Conservation (phyloP, 2,888 invertebrate species). For the Gryllus longicercus region DNA sequence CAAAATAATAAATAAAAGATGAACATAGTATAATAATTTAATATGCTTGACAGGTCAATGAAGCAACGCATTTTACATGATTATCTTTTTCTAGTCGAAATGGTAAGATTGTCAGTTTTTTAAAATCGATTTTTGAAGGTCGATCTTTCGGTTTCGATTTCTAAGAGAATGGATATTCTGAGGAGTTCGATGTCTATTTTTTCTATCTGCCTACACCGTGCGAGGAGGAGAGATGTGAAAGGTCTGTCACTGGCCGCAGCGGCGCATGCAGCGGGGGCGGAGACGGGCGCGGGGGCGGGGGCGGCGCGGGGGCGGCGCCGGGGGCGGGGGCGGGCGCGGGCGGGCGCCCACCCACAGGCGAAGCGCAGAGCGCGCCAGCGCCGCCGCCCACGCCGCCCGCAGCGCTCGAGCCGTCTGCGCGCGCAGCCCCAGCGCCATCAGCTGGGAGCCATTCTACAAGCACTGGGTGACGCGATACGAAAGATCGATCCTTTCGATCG, state of each 20-base stretch:
- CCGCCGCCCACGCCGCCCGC: background rate
- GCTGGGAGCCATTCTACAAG: no score
- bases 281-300: background rate
- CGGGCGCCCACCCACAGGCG: background rate
- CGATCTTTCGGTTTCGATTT: background rate
- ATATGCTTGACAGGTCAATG: no score
- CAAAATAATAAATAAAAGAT: no score
- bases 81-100: no score
- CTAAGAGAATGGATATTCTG: background rate
- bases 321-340: background rate
- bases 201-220: background rate
- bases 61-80: no score
- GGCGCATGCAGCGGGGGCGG: background rate
- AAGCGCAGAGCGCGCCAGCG: background rate
- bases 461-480: no score
- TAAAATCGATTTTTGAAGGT: background rate
- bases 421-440: background rate
- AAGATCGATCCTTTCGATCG: no score
- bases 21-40: no score
- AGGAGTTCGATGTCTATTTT: background rate
- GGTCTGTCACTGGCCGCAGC: background rate
- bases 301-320: background rate
- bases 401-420: background rate
- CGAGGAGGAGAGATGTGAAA: background rate
- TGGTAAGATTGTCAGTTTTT: no score